Conservation (phyloP, 1,140 invertebrate genomes). For the Zaprionus capensis region DNA sequence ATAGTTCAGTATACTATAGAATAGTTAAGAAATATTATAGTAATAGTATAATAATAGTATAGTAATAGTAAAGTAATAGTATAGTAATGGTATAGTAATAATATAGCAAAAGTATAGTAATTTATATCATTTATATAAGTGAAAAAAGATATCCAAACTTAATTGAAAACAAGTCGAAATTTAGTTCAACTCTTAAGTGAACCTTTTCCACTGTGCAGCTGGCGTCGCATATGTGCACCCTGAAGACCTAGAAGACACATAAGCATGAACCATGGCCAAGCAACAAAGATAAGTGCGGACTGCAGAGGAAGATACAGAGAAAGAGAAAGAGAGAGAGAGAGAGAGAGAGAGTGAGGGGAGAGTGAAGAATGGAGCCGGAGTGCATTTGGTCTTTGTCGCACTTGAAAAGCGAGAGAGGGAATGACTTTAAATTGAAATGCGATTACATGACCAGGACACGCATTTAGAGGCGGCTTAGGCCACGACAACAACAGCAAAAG, state of each 20-base stretch:
- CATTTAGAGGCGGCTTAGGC: slow-evolving; percentile 73
- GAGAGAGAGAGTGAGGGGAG: neutral
- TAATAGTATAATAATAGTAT: no score
- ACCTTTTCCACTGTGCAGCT: slow-evolving; percentile 12
- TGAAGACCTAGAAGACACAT: slow-evolving; percentile 17
- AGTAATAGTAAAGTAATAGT: no score
- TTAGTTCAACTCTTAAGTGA: no score
- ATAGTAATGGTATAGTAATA: no score
- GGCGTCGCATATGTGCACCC: slow-evolving; percentile 39
- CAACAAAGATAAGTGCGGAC: slow-evolving; percentile 39
- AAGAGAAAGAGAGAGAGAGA: neutral
- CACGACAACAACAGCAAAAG: slow-evolving; percentile 23
- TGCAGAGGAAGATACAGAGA: neutral
- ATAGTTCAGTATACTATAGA: no score
- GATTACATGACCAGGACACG: slow-evolving; percentile 80
- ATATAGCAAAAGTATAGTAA: no score
- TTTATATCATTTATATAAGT: no score
- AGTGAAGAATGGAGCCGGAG: neutral
- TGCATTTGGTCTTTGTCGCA: slow-evolving; percentile 11
- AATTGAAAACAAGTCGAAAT: no score
- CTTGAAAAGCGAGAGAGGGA: slow-evolving; percentile 55
- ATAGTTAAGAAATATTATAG: no score
- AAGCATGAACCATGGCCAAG: slow-evolving; percentile 1
- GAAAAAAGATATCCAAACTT: no score
- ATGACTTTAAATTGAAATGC: slow-evolving; percentile 82